phyloP scores from a whole-genome alignment of 1,140 invertebrate species.

The Kradibia gibbosae region DNA sequence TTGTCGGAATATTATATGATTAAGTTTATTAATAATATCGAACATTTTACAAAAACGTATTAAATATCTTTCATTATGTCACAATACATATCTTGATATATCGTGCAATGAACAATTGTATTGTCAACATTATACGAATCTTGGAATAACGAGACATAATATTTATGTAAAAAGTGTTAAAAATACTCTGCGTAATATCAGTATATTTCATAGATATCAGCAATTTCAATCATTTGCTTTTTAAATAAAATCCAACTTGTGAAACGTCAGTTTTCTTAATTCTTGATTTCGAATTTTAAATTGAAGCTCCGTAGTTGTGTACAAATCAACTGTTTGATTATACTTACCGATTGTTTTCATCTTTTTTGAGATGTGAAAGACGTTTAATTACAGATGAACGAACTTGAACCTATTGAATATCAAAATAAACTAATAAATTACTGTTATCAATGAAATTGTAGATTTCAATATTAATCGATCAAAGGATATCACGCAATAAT shows the following conservation, averaged over 20 bases:
- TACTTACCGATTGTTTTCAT: background rate
- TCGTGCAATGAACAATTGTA: slow-evolving; percentile 57
- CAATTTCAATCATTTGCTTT: background rate
- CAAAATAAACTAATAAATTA: slow-evolving; percentile 54
- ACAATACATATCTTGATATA: slow-evolving; percentile 47
- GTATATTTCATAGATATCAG: slow-evolving; percentile 50
- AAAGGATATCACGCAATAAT: slow-evolving; percentile 55
- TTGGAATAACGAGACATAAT: slow-evolving; percentile 53
- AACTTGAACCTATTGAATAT: slow-evolving; percentile 27
- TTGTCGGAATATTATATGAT: no score
- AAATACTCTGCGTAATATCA: slow-evolving; percentile 53
- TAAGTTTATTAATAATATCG: no score
- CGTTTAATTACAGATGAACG: background rate
- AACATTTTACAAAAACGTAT: background rate
- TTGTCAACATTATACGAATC: slow-evolving; percentile 56
- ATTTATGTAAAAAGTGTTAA: slow-evolving; percentile 63
- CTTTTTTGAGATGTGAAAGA: background rate
- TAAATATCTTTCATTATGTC: background rate
- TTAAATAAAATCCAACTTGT: slow-evolving; percentile 22
- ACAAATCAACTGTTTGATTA: background rate
- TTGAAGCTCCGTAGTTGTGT: background rate
- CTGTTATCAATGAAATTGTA: slow-evolving; percentile 54
- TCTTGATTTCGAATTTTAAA: slow-evolving; percentile 26
- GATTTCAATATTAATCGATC: slow-evolving; percentile 56
- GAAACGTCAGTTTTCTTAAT: background rate